Conservation (phyloP, 2,888 invertebrate species). For the Perizoma affinitatum region DNA sequence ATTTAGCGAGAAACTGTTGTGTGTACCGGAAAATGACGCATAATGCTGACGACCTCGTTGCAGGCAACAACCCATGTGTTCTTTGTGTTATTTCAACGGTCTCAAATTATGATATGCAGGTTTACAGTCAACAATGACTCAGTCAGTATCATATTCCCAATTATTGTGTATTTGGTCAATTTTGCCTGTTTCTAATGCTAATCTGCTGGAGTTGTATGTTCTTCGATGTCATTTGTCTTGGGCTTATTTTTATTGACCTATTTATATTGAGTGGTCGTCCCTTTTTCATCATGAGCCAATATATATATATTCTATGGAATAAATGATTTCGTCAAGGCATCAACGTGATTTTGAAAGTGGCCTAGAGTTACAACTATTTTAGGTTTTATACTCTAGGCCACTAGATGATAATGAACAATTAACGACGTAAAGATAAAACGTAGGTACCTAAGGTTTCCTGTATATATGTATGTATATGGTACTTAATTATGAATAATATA, state of each 20-base stretch:
- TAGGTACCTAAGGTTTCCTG: too few species aligned
- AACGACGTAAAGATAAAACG: too few species aligned
- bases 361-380: too few species aligned
- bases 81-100: slow-evolving; percentile 62
- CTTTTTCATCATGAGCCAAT: too few species aligned
- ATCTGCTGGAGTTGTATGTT: neutral
- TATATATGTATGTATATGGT: neutral
- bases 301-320: too few species aligned
- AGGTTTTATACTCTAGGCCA: too few species aligned
- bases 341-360: too few species aligned
- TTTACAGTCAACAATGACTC: slow-evolving; percentile 67
- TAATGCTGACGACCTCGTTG: slow-evolving; percentile 66
- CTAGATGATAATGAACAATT: too few species aligned
- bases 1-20: slow-evolving; percentile 52
- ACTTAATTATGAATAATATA: neutral
- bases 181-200: neutral
- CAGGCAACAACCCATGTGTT: slow-evolving; percentile 57
- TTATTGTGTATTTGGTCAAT: slow-evolving; percentile 45
- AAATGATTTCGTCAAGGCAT: too few species aligned
- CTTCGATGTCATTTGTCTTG: neutral
- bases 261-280: too few species aligned
- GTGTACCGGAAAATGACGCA: slow-evolving; percentile 70
- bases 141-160: slow-evolving; percentile 64
- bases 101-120: slow-evolving; percentile 68
- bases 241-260: neutral